Evolutionary conservation across 2,113 vertebrate genomes (phyloP).

Genomic region (Calyptommatus sinebrachiatus): DNA sequence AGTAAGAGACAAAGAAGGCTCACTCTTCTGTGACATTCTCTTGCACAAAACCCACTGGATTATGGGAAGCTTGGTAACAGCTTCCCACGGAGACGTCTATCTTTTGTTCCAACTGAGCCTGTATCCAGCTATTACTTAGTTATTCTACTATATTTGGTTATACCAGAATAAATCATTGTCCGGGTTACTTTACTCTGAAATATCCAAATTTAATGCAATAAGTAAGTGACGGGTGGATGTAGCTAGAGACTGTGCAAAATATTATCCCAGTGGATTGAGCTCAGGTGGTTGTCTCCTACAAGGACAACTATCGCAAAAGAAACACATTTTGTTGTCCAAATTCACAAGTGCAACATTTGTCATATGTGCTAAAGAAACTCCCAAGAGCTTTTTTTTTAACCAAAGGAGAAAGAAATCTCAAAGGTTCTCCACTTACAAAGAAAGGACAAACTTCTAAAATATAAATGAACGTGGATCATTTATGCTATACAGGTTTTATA

Average conservation of each 20-base stretch:
- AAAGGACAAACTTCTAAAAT: conserved; percentile 75
- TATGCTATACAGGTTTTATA: conserved; percentile 62
- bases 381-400: conserved; percentile 64
- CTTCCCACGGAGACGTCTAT: neutral
- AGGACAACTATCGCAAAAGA: conserved; percentile 60
- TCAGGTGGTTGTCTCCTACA: conserved; percentile 50
- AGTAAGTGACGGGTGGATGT: too few relatives aligned
- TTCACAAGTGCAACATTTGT: conserved; percentile 72
- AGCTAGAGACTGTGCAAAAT: neutral
- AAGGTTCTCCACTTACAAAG: conserved; percentile 62
- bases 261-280: conserved; percentile 1
- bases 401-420: conserved; percentile 14
- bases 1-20: conserved; percentile 60
- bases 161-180: too few relatives aligned
- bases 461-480: conserved; percentile 65
- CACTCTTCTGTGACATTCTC: neutral
- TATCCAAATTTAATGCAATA: too few relatives aligned
- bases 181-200: too few relatives aligned
- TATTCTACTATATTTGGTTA: too few relatives aligned
- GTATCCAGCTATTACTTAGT: neutral
- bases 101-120: neutral
- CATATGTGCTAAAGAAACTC: conserved; percentile 69
- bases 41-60: neutral
- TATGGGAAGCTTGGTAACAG: neutral
- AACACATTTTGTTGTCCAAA: conserved; percentile 65